Evolutionary conservation across 1,140 invertebrate species (phyloP).

Genomic region (Ptiloglossa arizonensis): DNA sequence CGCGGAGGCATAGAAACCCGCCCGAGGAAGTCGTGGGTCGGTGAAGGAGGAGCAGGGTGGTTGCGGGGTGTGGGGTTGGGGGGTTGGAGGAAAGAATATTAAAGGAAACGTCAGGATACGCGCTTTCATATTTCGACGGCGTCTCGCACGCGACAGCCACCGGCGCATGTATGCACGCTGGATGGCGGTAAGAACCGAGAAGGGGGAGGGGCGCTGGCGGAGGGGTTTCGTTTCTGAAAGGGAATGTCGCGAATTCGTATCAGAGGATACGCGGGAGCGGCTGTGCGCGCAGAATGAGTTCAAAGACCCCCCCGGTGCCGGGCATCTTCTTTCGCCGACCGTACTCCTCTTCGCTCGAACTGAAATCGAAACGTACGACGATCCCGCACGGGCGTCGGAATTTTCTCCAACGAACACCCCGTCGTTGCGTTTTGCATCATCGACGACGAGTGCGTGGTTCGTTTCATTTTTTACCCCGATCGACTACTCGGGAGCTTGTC

Average conservation of each 20-base stretch:
- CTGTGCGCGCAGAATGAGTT: slow-evolving; percentile 41
- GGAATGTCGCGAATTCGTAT: slow-evolving; percentile 38
- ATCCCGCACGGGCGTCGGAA: background rate
- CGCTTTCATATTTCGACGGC: slow-evolving; percentile 53
- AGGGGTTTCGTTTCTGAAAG: slow-evolving; percentile 45
- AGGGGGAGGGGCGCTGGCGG: background rate
- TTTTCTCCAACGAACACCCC: background rate
- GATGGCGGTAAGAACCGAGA: background rate
- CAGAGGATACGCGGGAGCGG: background rate
- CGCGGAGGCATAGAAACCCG: background rate
- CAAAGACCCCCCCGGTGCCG: slow-evolving; percentile 20
- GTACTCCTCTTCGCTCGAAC: background rate
- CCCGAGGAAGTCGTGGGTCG: too few relatives aligned
- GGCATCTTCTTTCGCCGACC: background rate
- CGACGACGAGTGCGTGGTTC: too few relatives aligned
- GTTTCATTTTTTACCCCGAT: too few relatives aligned
- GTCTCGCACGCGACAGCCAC: slow-evolving; percentile 7
- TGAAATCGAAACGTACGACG: slow-evolving; percentile 14
- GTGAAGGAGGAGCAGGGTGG: too few relatives aligned
- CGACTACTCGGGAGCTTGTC: too few relatives aligned
- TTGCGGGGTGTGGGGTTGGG: too few relatives aligned
- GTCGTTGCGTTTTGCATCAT: too few relatives aligned
- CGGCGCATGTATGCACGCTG: slow-evolving; percentile 14
- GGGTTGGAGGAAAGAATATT: slow-evolving; percentile 49
- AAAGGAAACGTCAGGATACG: slow-evolving; percentile 53